Conservation (phyloP, 1,140 invertebrate genomes). For the Platorchestia sp. region DNA sequence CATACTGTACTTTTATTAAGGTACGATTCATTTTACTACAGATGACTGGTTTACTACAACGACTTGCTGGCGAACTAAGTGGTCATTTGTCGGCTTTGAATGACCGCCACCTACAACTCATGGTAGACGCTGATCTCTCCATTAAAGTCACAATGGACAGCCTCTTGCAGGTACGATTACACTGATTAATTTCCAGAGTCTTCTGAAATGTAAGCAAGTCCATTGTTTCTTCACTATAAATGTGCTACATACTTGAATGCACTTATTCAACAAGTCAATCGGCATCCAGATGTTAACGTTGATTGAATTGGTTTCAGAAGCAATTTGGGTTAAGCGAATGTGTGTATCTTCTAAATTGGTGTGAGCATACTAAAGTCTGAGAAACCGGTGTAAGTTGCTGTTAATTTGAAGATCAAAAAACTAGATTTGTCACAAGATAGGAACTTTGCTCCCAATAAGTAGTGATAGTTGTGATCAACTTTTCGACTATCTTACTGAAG, state of each 20-base stretch:
- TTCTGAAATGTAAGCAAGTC: not conserved
- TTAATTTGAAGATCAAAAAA: no score
- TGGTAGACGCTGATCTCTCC: slow-evolving; percentile 60
- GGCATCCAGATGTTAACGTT: not conserved
- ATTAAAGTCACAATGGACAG: slow-evolving; percentile 62
- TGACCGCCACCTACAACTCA: slow-evolving; percentile 60
- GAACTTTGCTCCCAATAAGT: no score
- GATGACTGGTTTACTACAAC: not conserved
- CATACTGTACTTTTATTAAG: not conserved
- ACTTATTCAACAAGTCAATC: not conserved
- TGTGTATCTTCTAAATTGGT: no score
- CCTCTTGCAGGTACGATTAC: slow-evolving; percentile 60
- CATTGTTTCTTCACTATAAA: not conserved
- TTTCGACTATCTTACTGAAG: no score
- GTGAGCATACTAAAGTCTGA: no score
- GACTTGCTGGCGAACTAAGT: slow-evolving; percentile 52
- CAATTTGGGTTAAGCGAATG: not conserved
- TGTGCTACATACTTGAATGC: not conserved
- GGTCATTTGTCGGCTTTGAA: slow-evolving; percentile 58
- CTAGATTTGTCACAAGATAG: no score
- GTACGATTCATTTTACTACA: not conserved
- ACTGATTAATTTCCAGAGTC: not conserved
- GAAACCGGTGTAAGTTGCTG: no score
- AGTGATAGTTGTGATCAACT: no score
- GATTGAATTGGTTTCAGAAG: not conserved